Base-by-base conservation (phyloP, 2,888 invertebrate genomes). In the Dione vanillae region DNA sequence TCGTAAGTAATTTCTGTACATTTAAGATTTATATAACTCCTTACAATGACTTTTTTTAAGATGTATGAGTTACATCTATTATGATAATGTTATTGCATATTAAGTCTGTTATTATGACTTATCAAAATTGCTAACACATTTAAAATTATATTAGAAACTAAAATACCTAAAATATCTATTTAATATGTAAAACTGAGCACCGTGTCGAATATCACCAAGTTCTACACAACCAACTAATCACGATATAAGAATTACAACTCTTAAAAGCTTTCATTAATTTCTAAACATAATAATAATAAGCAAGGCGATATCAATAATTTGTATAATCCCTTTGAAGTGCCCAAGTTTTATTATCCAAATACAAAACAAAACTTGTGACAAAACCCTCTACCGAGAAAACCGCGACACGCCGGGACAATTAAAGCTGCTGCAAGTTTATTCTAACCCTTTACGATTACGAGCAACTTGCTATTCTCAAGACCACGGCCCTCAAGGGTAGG, bases 401-500 rank as follows among this genome's bases (percentile, higher is more conserved):
- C 73, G 65, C 73, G 37, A 54, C 67, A 69, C 67, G 62, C 35
- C 59, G 75, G 75, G 70, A 69, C 74, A 69, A 74, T 74, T 74
- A 73, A 73, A 73, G 65, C 65, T 52, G 65, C 62, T 61, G 73
- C 65, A 65, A 76, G 73, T 75, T 72, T 56, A 64, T 71, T 43
- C 69, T 37, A 76, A 76, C 76, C 75, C 76, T 76, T 76, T 75
- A 72, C 59, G 67, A 70, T 70, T 72, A 70, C 65, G 58, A 72
- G 69, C 72, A 68, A 70, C 66, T 67, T 66, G 70, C 49, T 56
- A 59, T 73, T 67, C 74, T 73, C 69, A 69, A 71, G 73, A 75
- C 75, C 75, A 68, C 75, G 73, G 47, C 67, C 67, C 69, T 45
- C 35, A 65, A 20, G 58, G 51, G 59, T 43, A 43, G 35, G 8